Percentiles rank a stretch among this genome's conserved stretches.
Evolutionary conservation across 2,113 vertebrate species (phyloP).

Genomic region (Strix aluco): DNA sequence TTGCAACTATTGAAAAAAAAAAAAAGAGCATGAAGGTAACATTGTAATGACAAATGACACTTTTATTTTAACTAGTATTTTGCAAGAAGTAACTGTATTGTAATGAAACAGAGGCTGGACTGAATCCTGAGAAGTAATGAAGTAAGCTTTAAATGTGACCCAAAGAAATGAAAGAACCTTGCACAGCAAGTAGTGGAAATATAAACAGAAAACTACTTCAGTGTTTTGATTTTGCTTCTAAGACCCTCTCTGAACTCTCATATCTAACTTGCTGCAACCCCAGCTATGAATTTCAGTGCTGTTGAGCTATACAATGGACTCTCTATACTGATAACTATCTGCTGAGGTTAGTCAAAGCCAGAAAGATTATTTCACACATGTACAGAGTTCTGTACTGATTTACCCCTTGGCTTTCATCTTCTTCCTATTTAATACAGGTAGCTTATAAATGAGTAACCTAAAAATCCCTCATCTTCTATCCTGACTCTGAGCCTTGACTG

Average conservation of each 20-base stretch:
- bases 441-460: background rate
- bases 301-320: background rate
- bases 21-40: background rate
- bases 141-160: background rate
- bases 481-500: background rate
- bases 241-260: background rate
- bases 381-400: background rate
- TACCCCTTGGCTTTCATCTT: background rate
- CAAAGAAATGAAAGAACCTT: background rate
- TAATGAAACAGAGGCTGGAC: background rate
- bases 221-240: background rate
- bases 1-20: background rate
- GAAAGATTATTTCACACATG: background rate
- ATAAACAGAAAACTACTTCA: background rate
- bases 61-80: background rate
- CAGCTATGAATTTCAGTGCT: background rate
- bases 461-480: background rate
- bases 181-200: background rate
- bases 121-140: background rate
- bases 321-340: accelerated
- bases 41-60: background rate
- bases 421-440: background rate
- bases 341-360: background rate
- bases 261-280: background rate
- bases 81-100: background rate